phyloP scores from a whole-genome alignment of 2,888 invertebrate genomes.

The Nephrotoma flavescens region DNA sequence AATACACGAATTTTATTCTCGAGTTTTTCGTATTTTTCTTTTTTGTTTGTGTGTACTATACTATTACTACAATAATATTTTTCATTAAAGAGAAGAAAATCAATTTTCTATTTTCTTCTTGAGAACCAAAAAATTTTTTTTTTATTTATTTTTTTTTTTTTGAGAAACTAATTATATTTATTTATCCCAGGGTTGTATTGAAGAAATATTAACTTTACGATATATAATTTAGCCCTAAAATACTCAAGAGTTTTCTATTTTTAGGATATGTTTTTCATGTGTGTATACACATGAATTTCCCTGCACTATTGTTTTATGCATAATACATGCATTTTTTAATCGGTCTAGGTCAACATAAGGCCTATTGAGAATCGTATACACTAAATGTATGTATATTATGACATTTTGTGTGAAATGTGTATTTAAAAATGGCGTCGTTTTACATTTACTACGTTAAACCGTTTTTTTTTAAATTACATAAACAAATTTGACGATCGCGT shows the following conservation, averaged over 20 bases:
- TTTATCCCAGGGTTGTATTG: slow-evolving; percentile 14
- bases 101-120: not conserved
- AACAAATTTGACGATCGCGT: not conserved
- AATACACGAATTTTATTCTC: not conserved
- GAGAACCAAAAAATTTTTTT: not conserved
- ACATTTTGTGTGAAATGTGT: not conserved
- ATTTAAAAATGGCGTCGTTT: not conserved
- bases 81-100: slow-evolving; percentile 1
- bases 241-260: not conserved
- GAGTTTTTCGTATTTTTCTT: not conserved
- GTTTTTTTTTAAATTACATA: not conserved
- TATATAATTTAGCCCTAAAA: not conserved
- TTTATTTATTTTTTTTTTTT: not conserved
- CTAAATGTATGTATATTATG: not conserved
- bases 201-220: slow-evolving; percentile 4
- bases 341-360: not conserved
- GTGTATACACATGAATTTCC: not conserved
- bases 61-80: not conserved
- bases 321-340: not conserved
- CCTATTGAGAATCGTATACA: not conserved
- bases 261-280: not conserved
- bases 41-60: not conserved
- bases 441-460: not conserved
- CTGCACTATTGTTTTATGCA: not conserved
- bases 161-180: slow-evolving; percentile 13